Base-by-base conservation (phyloP, 2,888 invertebrate genomes). In the Oegoconia quadripuncta region DNA sequence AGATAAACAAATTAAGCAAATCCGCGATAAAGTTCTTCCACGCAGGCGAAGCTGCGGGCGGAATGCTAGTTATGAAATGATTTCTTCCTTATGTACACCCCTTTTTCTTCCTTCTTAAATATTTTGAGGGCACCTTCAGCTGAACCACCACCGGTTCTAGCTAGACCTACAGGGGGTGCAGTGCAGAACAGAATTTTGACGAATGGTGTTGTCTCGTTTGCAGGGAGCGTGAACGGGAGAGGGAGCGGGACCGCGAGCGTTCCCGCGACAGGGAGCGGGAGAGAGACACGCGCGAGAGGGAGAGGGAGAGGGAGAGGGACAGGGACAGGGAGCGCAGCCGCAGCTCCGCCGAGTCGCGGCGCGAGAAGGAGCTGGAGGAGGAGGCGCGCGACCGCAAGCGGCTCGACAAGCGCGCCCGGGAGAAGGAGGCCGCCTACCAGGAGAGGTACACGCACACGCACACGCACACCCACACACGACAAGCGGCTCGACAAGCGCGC, bases 381-480 rank as follows among this genome's bases (percentile, higher is more conserved):
- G 98, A 98, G 74, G 90, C 93, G 13, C 92, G 97, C 41, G 98
- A 98, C 66, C 91, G 95, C 62, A 95, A 97, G 71, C 93, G 97
- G 55, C 87, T 93, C 4, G 98, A 98, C 70, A 93, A 97, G 74
- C 93, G 95, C 76, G 95, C 97, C 0, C 83, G 97, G 8, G 98
- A 98, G 71, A 98, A 98, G 77, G 98, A 98, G 79, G 94, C 95
- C 18, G 95, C 96, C n/a, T 98, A 98, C 80, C 97, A 98, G 83
- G 96, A 95, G 88, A 88, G 95, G 79, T 84, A 89, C 7, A 4
- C 22, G 22, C 22, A 22, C 44, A 44, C 30, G 2, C 17, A 23
- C 12, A 9, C 2, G 5, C 22, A 5, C 22, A 2, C 2, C 22
- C 22, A 4, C 8, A 3, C 2, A 98, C 66, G 91, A 95, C 62